These are phyloP conservation scores for Polietes domitor DNA, from an alignment of 2,888 invertebrate genomes.

Conservation along the genomic window DNA sequence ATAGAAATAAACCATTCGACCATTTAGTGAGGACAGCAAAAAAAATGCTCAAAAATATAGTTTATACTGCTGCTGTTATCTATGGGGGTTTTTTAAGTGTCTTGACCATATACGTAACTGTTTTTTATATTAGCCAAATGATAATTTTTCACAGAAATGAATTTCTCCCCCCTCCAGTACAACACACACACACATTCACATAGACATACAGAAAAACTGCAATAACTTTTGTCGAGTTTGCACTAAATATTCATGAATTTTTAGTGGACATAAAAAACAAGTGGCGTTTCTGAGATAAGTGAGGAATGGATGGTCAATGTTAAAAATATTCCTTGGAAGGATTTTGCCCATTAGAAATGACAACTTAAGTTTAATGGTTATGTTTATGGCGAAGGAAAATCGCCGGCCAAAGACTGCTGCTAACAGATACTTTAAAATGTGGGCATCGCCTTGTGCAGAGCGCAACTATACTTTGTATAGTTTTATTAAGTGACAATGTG, in stretches of 20 bases:
- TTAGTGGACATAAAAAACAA: conserved; percentile 41
- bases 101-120: conserved; percentile 37
- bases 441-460: background rate
- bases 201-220: background rate
- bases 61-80: conserved; percentile 36
- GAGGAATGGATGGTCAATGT: conserved; percentile 30
- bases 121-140: conserved; percentile 40
- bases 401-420: background rate
- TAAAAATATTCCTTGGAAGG: conserved; percentile 14
- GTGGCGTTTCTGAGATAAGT: conserved; percentile 32
- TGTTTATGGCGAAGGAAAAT: background rate
- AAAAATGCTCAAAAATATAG: conserved; percentile 18
- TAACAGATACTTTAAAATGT: background rate
- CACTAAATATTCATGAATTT: conserved; percentile 41
- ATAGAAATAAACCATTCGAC: conserved; percentile 19
- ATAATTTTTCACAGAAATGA: conserved; percentile 38
- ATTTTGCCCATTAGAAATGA: background rate
- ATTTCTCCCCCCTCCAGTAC: conserved; percentile 3
- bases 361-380: conserved; percentile 22
- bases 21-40: conserved; percentile 21
- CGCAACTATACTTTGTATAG: background rate
- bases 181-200: background rate
- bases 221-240: conserved; percentile 39
- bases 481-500: background rate
- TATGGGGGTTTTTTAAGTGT: conserved; percentile 36